Conservation (phyloP, 2,888 invertebrate genomes). For the Hydropsyche betteni region DNA sequence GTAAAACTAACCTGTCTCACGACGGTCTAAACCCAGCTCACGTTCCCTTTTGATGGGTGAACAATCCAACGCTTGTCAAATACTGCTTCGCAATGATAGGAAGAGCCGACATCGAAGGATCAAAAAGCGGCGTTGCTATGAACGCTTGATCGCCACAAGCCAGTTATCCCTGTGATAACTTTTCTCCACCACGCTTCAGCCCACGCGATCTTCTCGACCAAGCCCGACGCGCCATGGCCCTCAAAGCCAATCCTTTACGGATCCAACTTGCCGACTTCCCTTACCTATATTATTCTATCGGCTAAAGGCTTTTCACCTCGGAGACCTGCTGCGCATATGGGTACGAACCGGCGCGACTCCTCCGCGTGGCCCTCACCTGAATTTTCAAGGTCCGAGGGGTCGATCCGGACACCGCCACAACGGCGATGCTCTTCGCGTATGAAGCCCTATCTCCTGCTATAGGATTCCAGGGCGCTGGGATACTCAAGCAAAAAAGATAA, state of each 20-base stretch:
- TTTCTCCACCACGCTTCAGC: conserved; percentile 34
- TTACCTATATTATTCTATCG: conserved; percentile 74
- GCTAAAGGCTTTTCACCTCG: conserved; percentile 76
- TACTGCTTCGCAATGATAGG: no score
- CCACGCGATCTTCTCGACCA: conserved; percentile 58
- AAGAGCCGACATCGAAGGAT: no score
- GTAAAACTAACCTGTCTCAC: no score
- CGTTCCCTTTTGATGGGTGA: no score
- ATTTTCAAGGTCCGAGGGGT: conserved; percentile 60
- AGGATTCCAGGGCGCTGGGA: conserved; percentile 63
- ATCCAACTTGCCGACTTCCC: conserved; percentile 76
- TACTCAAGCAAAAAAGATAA: conserved; percentile 65
- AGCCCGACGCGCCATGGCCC: conserved; percentile 71
- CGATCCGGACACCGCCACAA: conserved; percentile 62
- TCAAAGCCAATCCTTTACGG: conserved; percentile 79
- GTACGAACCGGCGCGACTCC: conserved; percentile 63
- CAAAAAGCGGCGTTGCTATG: no score
- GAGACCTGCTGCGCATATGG: conserved; percentile 81
- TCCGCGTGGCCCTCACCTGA: conserved; percentile 55
- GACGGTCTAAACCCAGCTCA: no score
- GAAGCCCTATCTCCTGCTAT: conserved; percentile 65
- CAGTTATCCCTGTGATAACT: no score
- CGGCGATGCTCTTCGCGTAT: conserved; percentile 61
- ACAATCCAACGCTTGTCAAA: no score
- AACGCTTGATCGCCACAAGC: no score